These are phyloP conservation scores for Ceratosolen fusciceps DNA, from an alignment of 1,140 invertebrate species.

Conservation along the genomic window DNA sequence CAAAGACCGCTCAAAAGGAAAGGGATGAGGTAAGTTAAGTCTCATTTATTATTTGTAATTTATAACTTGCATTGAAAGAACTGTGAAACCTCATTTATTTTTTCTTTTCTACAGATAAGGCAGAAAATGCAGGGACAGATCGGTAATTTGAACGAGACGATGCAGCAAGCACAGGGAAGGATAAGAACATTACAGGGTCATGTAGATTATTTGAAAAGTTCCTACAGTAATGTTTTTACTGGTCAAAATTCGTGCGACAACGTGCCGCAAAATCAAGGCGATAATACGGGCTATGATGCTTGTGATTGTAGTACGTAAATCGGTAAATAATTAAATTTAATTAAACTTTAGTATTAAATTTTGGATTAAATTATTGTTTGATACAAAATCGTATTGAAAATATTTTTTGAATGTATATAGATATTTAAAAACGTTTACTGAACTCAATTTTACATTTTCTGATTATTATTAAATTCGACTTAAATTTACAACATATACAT, in stretches of 20 bases:
- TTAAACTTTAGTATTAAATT: no score
- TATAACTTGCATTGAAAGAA: not conserved
- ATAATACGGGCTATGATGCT: slow-evolving; percentile 58
- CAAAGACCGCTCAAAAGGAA: slow-evolving; percentile 77
- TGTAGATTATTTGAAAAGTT: slow-evolving; percentile 75
- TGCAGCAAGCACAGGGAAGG: slow-evolving; percentile 77
- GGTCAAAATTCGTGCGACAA: slow-evolving; percentile 52
- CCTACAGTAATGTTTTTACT: slow-evolving; percentile 68
- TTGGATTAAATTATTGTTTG: no score
- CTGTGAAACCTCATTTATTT: not conserved
- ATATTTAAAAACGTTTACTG: no score
- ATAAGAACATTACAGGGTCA: slow-evolving; percentile 77
- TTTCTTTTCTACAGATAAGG: slow-evolving; percentile 68
- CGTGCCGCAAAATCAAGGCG: slow-evolving; percentile 5
- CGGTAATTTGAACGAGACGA: slow-evolving; percentile 77
- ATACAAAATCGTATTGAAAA: no score
- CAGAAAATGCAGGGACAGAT: slow-evolving; percentile 80
- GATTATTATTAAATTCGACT: no score
- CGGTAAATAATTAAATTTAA: no score
- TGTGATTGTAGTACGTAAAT: slow-evolving; percentile 65
- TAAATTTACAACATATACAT: no score
- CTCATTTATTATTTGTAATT: not conserved
- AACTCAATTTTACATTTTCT: no score
- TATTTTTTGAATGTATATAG: no score
- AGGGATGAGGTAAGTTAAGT: slow-evolving; percentile 76